Evolutionary conservation across 2,113 vertebrate genomes (phyloP).

Genomic region (Emydocephalus ijimae): DNA sequence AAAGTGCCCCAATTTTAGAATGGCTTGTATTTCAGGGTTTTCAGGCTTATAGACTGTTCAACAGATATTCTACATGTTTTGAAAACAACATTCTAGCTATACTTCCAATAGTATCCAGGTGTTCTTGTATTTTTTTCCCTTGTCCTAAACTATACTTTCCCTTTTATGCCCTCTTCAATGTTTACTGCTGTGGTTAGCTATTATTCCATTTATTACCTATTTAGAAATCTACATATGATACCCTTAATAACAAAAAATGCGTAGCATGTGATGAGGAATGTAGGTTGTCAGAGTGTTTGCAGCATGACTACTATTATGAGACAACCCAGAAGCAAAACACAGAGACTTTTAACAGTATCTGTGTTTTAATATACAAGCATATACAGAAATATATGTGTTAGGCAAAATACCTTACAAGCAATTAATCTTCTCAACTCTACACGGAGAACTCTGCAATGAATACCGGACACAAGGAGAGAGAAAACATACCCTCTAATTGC

Average conservation of each 20-base stretch:
- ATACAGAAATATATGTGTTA: no score
- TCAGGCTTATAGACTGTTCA: neutral
- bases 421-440: no score
- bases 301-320: no score
- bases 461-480: no score
- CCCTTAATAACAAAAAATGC: neutral
- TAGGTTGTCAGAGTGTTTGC: neutral
- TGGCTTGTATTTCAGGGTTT: neutral
- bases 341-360: no score
- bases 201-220: no score
- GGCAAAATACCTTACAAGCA: no score
- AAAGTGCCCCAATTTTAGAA: neutral
- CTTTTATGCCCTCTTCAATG: no score
- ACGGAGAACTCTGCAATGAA: no score
- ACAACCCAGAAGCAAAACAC: no score
- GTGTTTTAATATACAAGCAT: no score
- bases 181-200: neutral
- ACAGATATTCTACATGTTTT: neutral
- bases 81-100: neutral
- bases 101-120: neutral
- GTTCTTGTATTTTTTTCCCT: neutral
- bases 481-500: no score
- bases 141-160: neutral
- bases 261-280: neutral
- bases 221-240: neutral